Evolutionary conservation across 2,113 vertebrate species (phyloP).

Genomic region (Hemicordylus capensis): DNA sequence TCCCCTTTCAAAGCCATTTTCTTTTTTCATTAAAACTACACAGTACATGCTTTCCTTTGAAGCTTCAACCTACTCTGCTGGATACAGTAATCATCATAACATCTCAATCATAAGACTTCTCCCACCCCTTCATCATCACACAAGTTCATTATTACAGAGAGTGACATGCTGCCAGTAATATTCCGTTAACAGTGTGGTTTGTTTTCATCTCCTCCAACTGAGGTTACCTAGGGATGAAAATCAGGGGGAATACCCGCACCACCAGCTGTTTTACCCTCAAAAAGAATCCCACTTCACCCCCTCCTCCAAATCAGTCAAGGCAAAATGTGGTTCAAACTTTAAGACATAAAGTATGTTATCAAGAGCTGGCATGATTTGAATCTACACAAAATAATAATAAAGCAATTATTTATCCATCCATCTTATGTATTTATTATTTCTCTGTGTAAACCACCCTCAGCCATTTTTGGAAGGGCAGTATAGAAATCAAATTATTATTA

Average conservation of each 20-base stretch:
- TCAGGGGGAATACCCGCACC: conserved; percentile 63
- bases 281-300: conserved; percentile 8
- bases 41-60: neutral
- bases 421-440: no score
- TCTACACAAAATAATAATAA: conserved; percentile 15
- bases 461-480: no score
- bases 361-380: conserved; percentile 4
- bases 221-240: conserved; percentile 59
- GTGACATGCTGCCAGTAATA: neutral
- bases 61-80: neutral
- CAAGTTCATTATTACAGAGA: conserved; percentile 19
- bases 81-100: neutral
- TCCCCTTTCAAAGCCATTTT: no score
- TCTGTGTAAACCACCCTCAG: no score
- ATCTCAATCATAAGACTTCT: neutral
- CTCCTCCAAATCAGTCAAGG: neutral
- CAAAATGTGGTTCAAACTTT: neutral
- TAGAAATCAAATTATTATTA: no score
- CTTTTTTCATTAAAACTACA: neutral
- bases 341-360: neutral
- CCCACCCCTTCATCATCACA: no score
- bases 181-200: neutral
- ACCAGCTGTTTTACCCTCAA: conserved; percentile 52
- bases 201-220: conserved; percentile 50
- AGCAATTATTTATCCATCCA: conserved; percentile 8